Percentiles rank a stretch among this genome's conserved stretches.
These are phyloP conservation scores for Timema podura DNA, from an alignment of 2,888 invertebrate species.

Conservation along the genomic window DNA sequence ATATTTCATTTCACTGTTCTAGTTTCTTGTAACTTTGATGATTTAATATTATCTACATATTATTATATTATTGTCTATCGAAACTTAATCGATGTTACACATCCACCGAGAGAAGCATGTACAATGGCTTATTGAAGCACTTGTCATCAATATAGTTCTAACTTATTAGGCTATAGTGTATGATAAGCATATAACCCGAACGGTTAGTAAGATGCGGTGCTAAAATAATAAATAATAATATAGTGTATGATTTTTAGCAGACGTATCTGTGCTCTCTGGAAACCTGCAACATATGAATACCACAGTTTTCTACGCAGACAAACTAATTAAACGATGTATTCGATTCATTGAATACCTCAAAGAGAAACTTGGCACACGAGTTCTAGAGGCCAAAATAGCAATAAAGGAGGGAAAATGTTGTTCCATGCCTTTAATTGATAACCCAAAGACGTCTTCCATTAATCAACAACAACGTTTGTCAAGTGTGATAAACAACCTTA, in stretches of 20 bases:
- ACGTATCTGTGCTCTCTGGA: neutral
- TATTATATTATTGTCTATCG: too few relatives aligned
- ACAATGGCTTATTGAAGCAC: too few relatives aligned
- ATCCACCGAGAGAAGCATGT: too few relatives aligned
- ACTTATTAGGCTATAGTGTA: too few relatives aligned
- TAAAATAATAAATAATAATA: neutral
- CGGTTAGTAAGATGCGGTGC: too few relatives aligned
- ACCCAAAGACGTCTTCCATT: neutral
- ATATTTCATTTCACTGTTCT: too few relatives aligned
- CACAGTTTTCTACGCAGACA: neutral
- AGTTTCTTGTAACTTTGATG: too few relatives aligned
- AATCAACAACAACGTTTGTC: neutral
- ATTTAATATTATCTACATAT: too few relatives aligned
- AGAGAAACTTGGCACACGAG: slow-evolving; percentile 9
- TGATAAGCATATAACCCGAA: too few relatives aligned
- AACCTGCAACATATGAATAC: neutral
- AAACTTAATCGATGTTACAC: too few relatives aligned
- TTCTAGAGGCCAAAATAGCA: slow-evolving; percentile 12
- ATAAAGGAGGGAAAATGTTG: slow-evolving; percentile 15
- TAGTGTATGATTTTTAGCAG: neutral
- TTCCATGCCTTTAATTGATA: slow-evolving; percentile 13
- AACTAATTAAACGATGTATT: slow-evolving; percentile 17
- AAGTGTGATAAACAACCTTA: neutral
- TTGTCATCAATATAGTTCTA: too few relatives aligned
- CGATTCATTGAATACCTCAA: slow-evolving; percentile 16